Percentiles rank a stretch among this genome's conserved stretches.
Conservation (phyloP, 2,888 invertebrate genomes). For the Eupeodes luniger region DNA sequence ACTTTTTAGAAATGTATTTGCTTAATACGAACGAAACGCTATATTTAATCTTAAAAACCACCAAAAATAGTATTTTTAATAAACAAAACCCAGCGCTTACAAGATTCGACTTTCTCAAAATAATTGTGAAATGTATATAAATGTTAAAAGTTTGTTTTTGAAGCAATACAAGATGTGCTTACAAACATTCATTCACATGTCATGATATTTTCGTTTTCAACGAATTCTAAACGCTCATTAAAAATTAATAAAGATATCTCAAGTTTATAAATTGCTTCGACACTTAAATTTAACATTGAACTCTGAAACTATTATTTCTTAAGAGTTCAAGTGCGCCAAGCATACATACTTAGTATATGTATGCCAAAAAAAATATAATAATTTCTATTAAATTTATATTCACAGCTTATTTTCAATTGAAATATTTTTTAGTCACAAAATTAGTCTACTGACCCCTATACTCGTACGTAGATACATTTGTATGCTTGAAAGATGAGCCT, state of each 20-base stretch:
- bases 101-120: background rate
- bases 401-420: constrained; percentile 55
- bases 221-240: background rate
- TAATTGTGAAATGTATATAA: background rate
- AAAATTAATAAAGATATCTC: constrained; percentile 6
- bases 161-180: constrained; percentile 4
- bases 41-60: no score
- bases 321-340: constrained; percentile 65
- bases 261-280: constrained; percentile 2
- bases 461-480: background rate
- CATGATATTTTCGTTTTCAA: background rate
- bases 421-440: constrained; percentile 51
- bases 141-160: background rate
- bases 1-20: no score
- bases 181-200: background rate
- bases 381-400: constrained; percentile 52
- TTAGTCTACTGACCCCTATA: constrained; percentile 63
- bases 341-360: constrained; percentile 25
- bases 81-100: background rate
- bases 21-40: no score
- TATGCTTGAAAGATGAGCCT: constrained; percentile 21
- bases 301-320: constrained; percentile 44
- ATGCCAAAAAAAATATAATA: background rate
- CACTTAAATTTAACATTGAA: constrained; percentile 60
- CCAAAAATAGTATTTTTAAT: background rate